A percentile compares a stretch with the other conserved stretches of the same genome.
phyloP scores from a whole-genome alignment of 2,888 invertebrate genomes.

The Xanthia icteritia region DNA sequence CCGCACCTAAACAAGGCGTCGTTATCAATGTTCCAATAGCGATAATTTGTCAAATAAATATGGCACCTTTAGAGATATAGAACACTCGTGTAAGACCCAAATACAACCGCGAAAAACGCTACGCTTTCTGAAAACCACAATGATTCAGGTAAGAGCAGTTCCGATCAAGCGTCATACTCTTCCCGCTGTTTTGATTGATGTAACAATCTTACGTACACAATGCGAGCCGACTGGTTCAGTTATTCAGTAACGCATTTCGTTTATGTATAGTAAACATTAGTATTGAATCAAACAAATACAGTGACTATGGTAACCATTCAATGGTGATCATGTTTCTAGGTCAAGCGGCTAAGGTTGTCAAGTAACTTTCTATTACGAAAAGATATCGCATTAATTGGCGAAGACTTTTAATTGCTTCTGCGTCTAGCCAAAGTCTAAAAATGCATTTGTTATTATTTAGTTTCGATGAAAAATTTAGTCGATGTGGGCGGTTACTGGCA shows the following conservation, averaged over 20 bases:
- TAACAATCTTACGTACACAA: slow-evolving; percentile 55
- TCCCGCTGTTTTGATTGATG: slow-evolving; percentile 69
- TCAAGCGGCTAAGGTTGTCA: slow-evolving; percentile 70
- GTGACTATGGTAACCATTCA: slow-evolving; percentile 73
- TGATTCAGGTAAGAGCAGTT: slow-evolving; percentile 52
- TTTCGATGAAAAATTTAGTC: slow-evolving; percentile 52
- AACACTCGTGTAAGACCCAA: slow-evolving; percentile 14
- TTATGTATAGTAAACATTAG: slow-evolving; percentile 57
- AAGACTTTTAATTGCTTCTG: slow-evolving; percentile 49
- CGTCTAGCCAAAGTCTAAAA: slow-evolving; percentile 32
- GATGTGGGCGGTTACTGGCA: slow-evolving; percentile 86
- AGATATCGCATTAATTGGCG: slow-evolving; percentile 53
- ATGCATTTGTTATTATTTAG: slow-evolving; percentile 30
- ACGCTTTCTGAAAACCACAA: slow-evolving; percentile 43
- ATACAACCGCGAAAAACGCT: slow-evolving; percentile 24
- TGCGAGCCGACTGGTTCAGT: slow-evolving; percentile 30
- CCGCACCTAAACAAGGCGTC: slow-evolving; percentile 57
- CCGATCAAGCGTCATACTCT: slow-evolving; percentile 70
- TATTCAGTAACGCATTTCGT: slow-evolving; percentile 37
- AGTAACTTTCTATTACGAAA: slow-evolving; percentile 67
- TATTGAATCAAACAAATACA: slow-evolving; percentile 70
- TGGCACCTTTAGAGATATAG: slow-evolving; percentile 21
- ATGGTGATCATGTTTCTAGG: slow-evolving; percentile 74
- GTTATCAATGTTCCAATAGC: slow-evolving; percentile 58
- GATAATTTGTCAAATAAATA: slow-evolving; percentile 56